Base-by-base conservation (phyloP, 2,113 vertebrate species). In the Gymnorhina tibicen region DNA sequence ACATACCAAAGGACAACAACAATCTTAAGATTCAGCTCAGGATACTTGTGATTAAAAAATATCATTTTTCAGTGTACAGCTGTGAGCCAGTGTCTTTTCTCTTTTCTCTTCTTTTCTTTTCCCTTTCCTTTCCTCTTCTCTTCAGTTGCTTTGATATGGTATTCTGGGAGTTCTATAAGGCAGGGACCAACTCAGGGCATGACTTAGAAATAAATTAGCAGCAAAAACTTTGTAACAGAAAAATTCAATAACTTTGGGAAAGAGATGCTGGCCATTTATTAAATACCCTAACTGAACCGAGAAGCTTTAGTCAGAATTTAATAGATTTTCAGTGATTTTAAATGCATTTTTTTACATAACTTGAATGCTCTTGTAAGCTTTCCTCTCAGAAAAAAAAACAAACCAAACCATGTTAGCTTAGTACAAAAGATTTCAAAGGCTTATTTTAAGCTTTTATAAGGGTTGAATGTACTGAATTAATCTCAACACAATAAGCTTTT, bases 391-490 rank as follows among this genome's bases (percentile, higher is more conserved):
- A 84, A 73, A 49, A 33, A 56, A 42, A 20, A n/a, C 23, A 41
- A 76, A 59, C 13, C 23, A 68, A 75, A 59, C 13, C 62, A 52
- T 2, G 5, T 62, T 41, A 60, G 39, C 24, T 84, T 74, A 74
- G 33, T 37, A 77, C 50, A 91, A 67, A 91, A 87, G 28, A 86
- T 63, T 92, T 89, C 66, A 83, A 93, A 78, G 72, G 67, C 30
- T 84, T 95, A 70, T 77, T 94, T 80, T 66, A 90, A 84, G 59
- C 56, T 86, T 95, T 86, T 81, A 28, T 66, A 93, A 66, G 52
- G 18, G 37, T 59, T n/a, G 66, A 56, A 93, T 44, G 59, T 41
- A 91, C 26, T 59, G 33, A 86, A 83, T 62, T 82, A 77, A 91
- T 97, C 59, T 89, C 68, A 70, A 81, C 68, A 92, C 39, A 90